Evolutionary conservation across 1,140 invertebrate genomes (phyloP), one percentile per base, ranked within the genome.

Genomic region (Sitodiplosis mosellana): DNA sequence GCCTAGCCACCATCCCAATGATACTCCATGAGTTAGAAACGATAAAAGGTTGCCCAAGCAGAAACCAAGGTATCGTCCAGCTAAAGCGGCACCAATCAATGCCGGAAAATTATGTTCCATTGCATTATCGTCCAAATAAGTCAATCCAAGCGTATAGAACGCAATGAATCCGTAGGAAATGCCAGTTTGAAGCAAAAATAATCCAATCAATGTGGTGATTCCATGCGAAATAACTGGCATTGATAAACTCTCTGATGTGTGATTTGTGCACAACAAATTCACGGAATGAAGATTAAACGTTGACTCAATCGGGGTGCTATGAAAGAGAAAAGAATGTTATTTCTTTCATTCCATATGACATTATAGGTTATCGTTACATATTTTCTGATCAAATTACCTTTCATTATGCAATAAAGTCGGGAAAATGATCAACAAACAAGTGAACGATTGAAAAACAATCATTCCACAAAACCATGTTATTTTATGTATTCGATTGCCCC

Each of bases 81-180:
- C 60, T 27, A 67, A 22, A 0, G 53, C 54, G 1, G 58, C 54
- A 37, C 53, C 59, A 42, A 63, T 56, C 15, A 61, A 53, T 8
- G 56, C 54, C 33, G 76, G 65, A 17, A 73, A 69, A 40, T 76
- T 69, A 38, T 69, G 66, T 48, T 65, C 71, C 45, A 73, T 68
- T 0, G 75, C 73, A 53, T 79, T 80, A 52, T 80, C 78, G 50
- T 80, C 77, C 21, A 80, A 67, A 55, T 81, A 81, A 2, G 76
- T 73, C 15, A 81, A 64, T 2, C 77, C 78, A 1, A 80, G 59
- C 1, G 75, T 70, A 52, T 71, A 77, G 52, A 77, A 80, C 0
- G 74, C 68, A 37, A 78, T 64, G 15, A 70, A 71, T 8, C 69
- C 72, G 40, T 79, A 61, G 11, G 73, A 76, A 41, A 69, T 63